A percentile compares a stretch with the other conserved stretches of the same genome.
Conservation (phyloP, 2,113 vertebrate species). For the Raphicerus campestris region DNA sequence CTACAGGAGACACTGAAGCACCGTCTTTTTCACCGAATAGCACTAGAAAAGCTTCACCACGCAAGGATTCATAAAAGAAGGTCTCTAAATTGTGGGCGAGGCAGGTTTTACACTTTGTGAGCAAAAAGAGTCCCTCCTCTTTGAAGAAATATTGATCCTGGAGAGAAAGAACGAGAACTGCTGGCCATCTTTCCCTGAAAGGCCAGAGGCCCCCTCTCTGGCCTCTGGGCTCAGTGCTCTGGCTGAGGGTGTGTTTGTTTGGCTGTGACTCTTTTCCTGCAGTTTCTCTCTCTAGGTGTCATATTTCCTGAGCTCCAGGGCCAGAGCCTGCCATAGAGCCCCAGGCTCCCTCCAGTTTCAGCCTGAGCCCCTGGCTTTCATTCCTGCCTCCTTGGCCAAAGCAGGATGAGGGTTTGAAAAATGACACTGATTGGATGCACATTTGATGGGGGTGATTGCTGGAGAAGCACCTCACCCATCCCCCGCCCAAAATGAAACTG, state of each 20-base stretch:
- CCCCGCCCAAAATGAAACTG: background rate
- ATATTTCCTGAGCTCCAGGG: slow-evolving; percentile 38
- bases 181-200: background rate
- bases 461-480: slow-evolving; percentile 32
- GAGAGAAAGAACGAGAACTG: background rate
- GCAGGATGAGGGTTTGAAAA: slow-evolving; percentile 26
- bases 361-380: background rate
- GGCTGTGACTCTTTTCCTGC: slow-evolving; percentile 47
- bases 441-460: slow-evolving; percentile 5
- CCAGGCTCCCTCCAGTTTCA: background rate
- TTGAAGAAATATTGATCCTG: background rate
- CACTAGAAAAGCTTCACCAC: background rate
- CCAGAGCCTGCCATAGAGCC: background rate
- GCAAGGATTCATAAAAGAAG: background rate
- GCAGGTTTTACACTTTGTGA: background rate
- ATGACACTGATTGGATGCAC: slow-evolving; percentile 38
- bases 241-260: slow-evolving; percentile 40
- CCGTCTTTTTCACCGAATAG: background rate
- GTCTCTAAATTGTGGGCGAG: background rate
- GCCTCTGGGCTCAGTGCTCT: background rate
- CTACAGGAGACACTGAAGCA: background rate
- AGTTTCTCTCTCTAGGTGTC: slow-evolving; percentile 28
- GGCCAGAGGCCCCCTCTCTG: background rate
- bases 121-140: background rate
- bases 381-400: background rate